Evolutionary conservation across 1,140 invertebrate genomes (phyloP), one percentile per base, ranked within the genome.

Genomic region (Caenorhabditis inopinata): DNA sequence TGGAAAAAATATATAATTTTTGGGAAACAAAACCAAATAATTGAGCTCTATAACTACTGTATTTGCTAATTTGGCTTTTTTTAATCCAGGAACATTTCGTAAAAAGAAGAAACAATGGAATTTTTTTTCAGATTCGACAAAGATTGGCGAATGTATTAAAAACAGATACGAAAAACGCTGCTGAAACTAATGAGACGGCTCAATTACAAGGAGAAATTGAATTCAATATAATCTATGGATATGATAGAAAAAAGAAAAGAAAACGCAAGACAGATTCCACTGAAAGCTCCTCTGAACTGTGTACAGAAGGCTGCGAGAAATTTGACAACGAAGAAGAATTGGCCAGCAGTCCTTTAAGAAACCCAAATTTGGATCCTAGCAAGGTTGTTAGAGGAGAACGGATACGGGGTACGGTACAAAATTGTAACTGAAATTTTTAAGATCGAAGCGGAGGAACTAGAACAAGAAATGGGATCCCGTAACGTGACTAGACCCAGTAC

Each of bases 391-490:
- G n/a, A n/a, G n/a, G n/a, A n/a, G n/a, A n/a, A n/a, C n/a, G n/a
- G n/a, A n/a, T n/a, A n/a, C n/a, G n/a, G n/a, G n/a, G n/a, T n/a
- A n/a, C n/a, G n/a, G n/a, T n/a, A n/a, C n/a, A n/a, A n/a, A n/a
- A 27, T 51, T 5, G 1, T 25, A 51, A 11, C 49, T 11, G 7
- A 25, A 9, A 51, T 1, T 2, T 58, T 58, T 25, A n/a, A 68
- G 58, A 68, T 68, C 12, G 58, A 68, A 68, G 25, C 32, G 11
- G 58, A 68, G 23, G 58, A 68, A 38, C 58, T 68, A 9, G 58
- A 68, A 38, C 58, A 68, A 9, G 58, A 68, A 38, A 68, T 68
- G n/a, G 58, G 58, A 3, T 38, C 58, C 6, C 32, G 58, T 29
- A 68, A 68, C n/a, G 18, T 68, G 11, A 18, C 58, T 12, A 16